A percentile compares a stretch with the other conserved stretches of the same genome.
These are phyloP conservation scores for Phthorimaea operculella DNA, from an alignment of 1,140 invertebrate species.

Conservation along the genomic window DNA sequence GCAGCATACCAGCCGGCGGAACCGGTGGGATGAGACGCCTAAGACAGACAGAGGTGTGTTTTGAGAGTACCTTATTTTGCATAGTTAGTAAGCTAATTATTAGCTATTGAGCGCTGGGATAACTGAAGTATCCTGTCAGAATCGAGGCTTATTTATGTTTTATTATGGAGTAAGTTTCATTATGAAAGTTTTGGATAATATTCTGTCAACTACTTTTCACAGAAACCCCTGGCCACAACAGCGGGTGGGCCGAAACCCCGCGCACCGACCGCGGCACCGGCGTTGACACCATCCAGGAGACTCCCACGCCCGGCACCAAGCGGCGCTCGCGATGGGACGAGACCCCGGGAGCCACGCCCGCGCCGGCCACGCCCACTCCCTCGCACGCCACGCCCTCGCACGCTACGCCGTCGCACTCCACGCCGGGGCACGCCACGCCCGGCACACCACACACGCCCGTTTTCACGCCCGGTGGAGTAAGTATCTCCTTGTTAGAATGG, in stretches of 20 bases:
- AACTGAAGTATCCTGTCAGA: too few relatives aligned
- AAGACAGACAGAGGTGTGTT: constrained; percentile 88
- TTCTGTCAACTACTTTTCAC: too few relatives aligned
- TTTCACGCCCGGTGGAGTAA: constrained; percentile 78
- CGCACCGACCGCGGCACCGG: constrained; percentile 86
- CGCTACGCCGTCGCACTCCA: constrained; percentile 70
- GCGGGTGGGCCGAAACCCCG: constrained; percentile 98
- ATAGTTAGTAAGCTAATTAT: too few relatives aligned
- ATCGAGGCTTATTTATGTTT: too few relatives aligned
- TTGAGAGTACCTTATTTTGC: not conserved
- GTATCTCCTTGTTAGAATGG: constrained; percentile 12
- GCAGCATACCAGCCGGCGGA: constrained; percentile 87
- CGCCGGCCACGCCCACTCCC: constrained; percentile 78
- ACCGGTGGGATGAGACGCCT: constrained; percentile 99
- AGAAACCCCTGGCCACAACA: constrained; percentile 95
- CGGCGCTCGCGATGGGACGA: constrained; percentile 97
- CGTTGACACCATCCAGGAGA: constrained; percentile 88
- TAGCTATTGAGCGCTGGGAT: too few relatives aligned
- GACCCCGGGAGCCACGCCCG: constrained; percentile 83
- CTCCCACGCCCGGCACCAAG: constrained; percentile 94
- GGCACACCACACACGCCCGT: constrained; percentile 61
- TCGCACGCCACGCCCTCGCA: constrained; percentile 74
- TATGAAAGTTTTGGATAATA: too few relatives aligned
- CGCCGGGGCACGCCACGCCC: constrained; percentile 59
- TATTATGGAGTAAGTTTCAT: too few relatives aligned